Base-by-base conservation (phyloP, 1,140 invertebrate genomes). In the Sycophila sp. region DNA sequence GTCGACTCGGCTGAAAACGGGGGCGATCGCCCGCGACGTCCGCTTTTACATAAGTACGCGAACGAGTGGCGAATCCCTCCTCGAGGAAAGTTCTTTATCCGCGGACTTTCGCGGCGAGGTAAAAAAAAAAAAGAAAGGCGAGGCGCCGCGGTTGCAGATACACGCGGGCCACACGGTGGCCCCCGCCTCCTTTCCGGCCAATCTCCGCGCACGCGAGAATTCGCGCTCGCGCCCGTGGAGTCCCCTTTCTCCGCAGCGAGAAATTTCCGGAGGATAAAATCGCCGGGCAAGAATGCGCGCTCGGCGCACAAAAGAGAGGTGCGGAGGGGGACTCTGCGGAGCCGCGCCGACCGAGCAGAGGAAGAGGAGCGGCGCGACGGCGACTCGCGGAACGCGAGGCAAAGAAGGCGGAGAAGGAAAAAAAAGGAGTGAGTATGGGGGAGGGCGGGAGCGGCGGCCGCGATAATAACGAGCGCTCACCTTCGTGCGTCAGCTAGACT, bases 211-310 rank as follows among this genome's bases (percentile, higher is more conserved):
- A 19, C 36, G 26, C 17, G 30, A n/a, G 60, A 34, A 10, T 24
- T 6, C 28, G 36, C 34, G 15, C 19, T 38, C 49, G 34, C 32
- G 11, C 15, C 3, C 13, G 28, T 28, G 30, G 60, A 63, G 49
- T 63, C 36, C 42, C n/a, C 47, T 62, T 62, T 26, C 26, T 47
- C 59, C 11, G 13, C 53, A n/a, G 62, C 73, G 72, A 75, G 74
- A 78, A 78, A 78, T 78, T 78, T 76, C 75, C 75, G 73, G 77
- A 74, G 75, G 73, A 77, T 74, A 75, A 76, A 75, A 73, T 77
- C 71, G 73, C 69, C 58, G 67, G 74, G 72, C 65, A 73, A 76
- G 69, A 75, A 76, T 77, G 70, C 72, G 75, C 72, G 70, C 72
- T 74, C 72, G 74, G 24, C 74, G 19, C n/a, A 19, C 36, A 42